Base-by-base conservation (phyloP, 2,113 vertebrate genomes). In the Lipotes vexillifer region DNA sequence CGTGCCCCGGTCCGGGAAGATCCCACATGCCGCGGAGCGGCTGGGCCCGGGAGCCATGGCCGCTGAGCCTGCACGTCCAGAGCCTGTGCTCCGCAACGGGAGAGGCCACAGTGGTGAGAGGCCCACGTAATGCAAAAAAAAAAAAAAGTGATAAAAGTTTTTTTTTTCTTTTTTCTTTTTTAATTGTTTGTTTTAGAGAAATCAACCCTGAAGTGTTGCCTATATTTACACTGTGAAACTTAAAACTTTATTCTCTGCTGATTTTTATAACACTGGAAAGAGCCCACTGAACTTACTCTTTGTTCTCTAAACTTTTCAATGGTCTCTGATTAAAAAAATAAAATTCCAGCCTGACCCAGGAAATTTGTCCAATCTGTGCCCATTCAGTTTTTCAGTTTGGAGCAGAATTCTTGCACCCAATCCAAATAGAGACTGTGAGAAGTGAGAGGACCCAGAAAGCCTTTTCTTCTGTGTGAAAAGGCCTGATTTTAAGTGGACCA, bases 381-480 rank as follows among this genome's bases (percentile, higher is more conserved):
- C 77, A 86, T 74, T 87, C 13, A 57, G 46, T 83, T 83, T 93
- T 95, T 81, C 66, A 85, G 41, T 89, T 89, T 96, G 59, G 77
- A 94, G 81, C 44, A 75, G 29, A 55, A 96, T 82, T 86, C 95
- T 93, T 82, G 25, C 52, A 92, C n/a, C 66, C 6, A 82, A 71
- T 89, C 38, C 81, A 93, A 92, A 89, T 2, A 81, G 46, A 85
- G 55, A 21, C 52, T 77, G 49, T 69, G 69, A 90, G 36, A 71
- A 10, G 10, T 65, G 59, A 96, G 36, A 86, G 33, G 36, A 61
- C 21, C 8, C 27, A 94, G 49, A 84, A 90, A 85, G 36, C 18
- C 89, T 90, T 96, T 96, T 90, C 85, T 94, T 94, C 52, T 25
- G 8, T 41, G 52, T 96, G 87, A 97, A 97, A 92, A 96, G 46